Evolutionary conservation across 1,140 invertebrate species (phyloP), one percentile per base, ranked within the genome.

Genomic region (Macrosteles quadrilineatus): DNA sequence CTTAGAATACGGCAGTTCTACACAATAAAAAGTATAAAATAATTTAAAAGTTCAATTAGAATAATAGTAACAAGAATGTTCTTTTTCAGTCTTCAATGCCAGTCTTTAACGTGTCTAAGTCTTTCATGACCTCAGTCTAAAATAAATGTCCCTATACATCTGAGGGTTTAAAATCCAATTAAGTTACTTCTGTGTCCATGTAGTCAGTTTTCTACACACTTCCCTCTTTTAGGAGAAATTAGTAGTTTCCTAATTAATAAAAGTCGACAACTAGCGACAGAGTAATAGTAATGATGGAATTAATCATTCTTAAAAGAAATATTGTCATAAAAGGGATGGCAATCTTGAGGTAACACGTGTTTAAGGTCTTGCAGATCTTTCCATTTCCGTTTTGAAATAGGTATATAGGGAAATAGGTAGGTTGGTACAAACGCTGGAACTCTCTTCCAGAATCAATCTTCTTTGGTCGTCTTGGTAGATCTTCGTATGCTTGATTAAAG

Each of bases 281-380:
- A 43, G 17, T 11, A 17, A 11, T 43, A 11, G 17, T 17, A 43
- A 17, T 43, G 9, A 9, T 11, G 36, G 17, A 9, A 43, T 43
- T 23, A 12, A 55, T 23, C 21, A 12, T 23, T 12, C 21, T 14
- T 23, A 25, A 62, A 50, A 30, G 70, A 29, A 19, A 68, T 32
- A 19, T n/a, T 23, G 63, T 71, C 70, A 50, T 71, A 68, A 63
- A 71, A 71, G 0, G 14, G 11, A 53, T 68, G 70, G 43, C 21
- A 30, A 40, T 71, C 66, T 31, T 9, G 32, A 17, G 66, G 66
- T 30, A 71, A 45, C 21, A 32, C 40, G 21, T 29, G 29, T 63
- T 71, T 68, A n/a, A 71, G 31, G 1, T 62, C 40, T 47, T 71
- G 70, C 30, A 62, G 43, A 62, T 71, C 19, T 12, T 63, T 31